Conservation (phyloP, 2,888 invertebrate genomes). For the Alcis repandata region DNA sequence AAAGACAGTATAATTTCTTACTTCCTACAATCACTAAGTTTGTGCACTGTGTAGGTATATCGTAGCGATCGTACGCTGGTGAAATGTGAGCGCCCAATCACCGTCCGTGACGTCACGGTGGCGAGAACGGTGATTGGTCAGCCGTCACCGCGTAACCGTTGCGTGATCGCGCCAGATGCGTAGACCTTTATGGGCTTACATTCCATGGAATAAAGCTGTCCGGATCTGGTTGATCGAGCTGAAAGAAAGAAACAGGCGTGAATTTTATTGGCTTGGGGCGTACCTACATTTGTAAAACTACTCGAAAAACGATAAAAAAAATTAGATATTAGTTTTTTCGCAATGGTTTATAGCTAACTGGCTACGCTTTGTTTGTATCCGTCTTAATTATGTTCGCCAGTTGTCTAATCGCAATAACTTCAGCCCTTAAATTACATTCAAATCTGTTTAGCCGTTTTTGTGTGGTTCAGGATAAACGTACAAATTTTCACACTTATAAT, state of each 20-base stretch:
- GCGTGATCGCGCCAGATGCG: background rate
- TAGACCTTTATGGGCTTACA: conserved; percentile 80
- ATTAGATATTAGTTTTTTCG: background rate
- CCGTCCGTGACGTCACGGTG: background rate
- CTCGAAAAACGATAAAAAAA: no score
- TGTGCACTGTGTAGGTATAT: background rate
- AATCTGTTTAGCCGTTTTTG: no score
- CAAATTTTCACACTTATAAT: no score
- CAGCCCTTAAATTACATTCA: no score
- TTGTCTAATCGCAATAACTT: no score
- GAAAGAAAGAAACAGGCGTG: conserved; percentile 58
- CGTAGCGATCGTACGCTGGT: background rate
- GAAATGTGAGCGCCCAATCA: background rate
- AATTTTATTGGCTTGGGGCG: background rate
- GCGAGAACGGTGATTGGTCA: background rate
- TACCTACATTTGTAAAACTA: background rate
- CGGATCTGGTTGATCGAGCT: conserved; percentile 86
- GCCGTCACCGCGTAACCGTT: background rate
- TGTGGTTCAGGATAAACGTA: no score
- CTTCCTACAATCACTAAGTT: conserved; percentile 38
- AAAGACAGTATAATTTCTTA: background rate
- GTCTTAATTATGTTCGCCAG: no score
- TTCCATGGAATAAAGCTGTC: conserved; percentile 89
- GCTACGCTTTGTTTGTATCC: no score
- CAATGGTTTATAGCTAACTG: background rate